These are phyloP conservation scores for Leuctra nigra DNA, from an alignment of 2,888 invertebrate genomes.

Conservation along the genomic window DNA sequence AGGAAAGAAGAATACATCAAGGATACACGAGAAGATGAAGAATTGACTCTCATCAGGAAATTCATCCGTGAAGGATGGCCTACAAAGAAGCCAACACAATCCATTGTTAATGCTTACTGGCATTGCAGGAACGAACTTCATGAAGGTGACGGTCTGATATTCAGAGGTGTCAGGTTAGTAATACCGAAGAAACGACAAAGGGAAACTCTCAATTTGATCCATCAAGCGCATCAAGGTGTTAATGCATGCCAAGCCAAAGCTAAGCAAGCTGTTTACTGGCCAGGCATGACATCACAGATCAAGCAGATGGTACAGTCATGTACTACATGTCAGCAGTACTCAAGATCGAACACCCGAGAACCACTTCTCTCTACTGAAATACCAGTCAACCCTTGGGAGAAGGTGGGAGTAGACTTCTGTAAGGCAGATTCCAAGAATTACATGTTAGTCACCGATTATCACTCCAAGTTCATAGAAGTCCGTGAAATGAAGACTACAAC, in stretches of 20 bases:
- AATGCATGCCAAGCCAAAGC: constrained; percentile 1
- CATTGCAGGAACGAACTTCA: constrained; percentile 8
- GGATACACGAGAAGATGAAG: background rate
- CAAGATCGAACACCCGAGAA: too few relatives aligned
- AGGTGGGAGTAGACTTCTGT: too few relatives aligned
- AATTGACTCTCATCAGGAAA: background rate
- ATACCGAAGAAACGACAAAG: background rate
- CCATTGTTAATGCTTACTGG: background rate
- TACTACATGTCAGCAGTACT: constrained; percentile 8
- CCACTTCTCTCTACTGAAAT: too few relatives aligned
- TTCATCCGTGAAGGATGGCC: background rate
- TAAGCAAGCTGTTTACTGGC: constrained; percentile 3
- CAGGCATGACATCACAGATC: constrained; percentile 30
- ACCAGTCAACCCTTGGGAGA: too few relatives aligned
- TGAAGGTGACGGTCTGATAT: constrained; percentile 6
- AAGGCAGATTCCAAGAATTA: too few relatives aligned
- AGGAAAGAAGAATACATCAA: background rate
- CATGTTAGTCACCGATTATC: too few relatives aligned
- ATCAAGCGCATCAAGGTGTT: constrained; percentile 13
- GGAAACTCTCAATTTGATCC: background rate
- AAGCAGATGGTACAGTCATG: constrained; percentile 27
- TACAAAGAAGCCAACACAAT: background rate
- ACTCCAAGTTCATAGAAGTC: too few relatives aligned
- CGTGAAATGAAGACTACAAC: too few relatives aligned
- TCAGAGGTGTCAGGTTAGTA: background rate